These are phyloP conservation scores for Yponomeuta malinellus DNA, from an alignment of 2,888 invertebrate genomes.

Conservation along the genomic window DNA sequence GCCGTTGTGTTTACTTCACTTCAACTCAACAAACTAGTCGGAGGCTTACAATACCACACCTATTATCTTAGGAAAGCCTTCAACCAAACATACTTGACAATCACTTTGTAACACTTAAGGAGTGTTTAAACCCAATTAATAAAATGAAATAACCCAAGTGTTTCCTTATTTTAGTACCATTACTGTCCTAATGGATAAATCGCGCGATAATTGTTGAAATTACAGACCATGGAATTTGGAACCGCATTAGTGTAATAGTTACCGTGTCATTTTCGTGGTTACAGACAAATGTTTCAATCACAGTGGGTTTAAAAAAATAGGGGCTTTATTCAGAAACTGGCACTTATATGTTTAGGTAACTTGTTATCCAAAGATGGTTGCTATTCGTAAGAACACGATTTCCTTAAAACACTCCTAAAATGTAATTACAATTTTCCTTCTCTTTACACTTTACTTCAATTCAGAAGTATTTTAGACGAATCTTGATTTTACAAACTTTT, in stretches of 20 bases:
- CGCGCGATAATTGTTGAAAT: constrained; percentile 21
- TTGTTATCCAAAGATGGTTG: too few relatives aligned
- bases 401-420: too few relatives aligned
- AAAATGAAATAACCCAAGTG: not conserved
- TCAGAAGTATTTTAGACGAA: too few relatives aligned
- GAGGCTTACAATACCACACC: not conserved
- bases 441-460: too few relatives aligned
- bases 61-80: constrained; percentile 1
- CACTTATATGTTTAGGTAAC: too few relatives aligned
- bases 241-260: constrained; percentile 14
- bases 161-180: constrained; percentile 22
- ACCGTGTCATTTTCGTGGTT: constrained; percentile 24
- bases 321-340: not conserved
- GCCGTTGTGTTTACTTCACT: too few relatives aligned
- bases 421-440: too few relatives aligned
- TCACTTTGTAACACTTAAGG: not conserved
- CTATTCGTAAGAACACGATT: too few relatives aligned
- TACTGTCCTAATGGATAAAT: constrained; percentile 7
- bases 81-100: constrained; percentile 4
- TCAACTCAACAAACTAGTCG: too few relatives aligned
- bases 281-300: constrained; percentile 13
- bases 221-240: constrained; percentile 19
- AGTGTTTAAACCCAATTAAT: not conserved
- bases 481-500: too few relatives aligned
- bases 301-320: not conserved